Evolutionary conservation across 1,140 invertebrate genomes (phyloP).

Genomic region (Drosophila teissieri): DNA sequence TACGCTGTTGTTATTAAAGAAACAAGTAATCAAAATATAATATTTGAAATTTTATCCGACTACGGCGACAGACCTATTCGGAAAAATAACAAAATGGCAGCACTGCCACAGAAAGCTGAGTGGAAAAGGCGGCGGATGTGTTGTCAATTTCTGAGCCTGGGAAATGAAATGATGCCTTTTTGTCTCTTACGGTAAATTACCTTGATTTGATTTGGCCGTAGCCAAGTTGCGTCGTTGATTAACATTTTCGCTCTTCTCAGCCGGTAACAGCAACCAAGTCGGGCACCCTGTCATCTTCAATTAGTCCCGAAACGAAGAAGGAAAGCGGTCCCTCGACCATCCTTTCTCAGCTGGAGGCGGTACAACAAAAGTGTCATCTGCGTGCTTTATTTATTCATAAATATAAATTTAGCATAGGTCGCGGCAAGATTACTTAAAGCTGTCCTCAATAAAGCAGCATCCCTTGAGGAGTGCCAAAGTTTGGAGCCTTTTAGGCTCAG

Average conservation of each 20-base stretch:
- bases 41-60: too few species aligned
- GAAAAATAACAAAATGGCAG: too few species aligned
- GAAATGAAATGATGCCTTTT: conserved; percentile 77
- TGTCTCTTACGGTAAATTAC: conserved; percentile 82
- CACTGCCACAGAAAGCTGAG: too few species aligned
- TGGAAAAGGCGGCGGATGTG: conserved; percentile 29
- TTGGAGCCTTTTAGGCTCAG: conserved; percentile 6
- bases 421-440: conserved; percentile 22
- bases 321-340: conserved; percentile 17
- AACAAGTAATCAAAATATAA: too few species aligned
- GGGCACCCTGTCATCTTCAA: conserved; percentile 68
- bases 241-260: conserved; percentile 35
- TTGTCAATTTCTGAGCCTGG: conserved; percentile 35
- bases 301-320: conserved; percentile 52
- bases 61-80: too few species aligned
- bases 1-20: too few species aligned
- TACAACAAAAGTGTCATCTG: conserved; percentile 64
- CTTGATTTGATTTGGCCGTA: conserved; percentile 75
- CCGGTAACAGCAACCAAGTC: conserved; percentile 9
- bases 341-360: conserved; percentile 9
- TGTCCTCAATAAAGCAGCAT: conserved; percentile 59
- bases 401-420: conserved; percentile 61
- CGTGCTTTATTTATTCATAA: conserved; percentile 76
- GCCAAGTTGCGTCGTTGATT: conserved; percentile 52
- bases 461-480: neutral